Conservation (phyloP, 1,140 invertebrate species). For the Vanessa tameamea region DNA sequence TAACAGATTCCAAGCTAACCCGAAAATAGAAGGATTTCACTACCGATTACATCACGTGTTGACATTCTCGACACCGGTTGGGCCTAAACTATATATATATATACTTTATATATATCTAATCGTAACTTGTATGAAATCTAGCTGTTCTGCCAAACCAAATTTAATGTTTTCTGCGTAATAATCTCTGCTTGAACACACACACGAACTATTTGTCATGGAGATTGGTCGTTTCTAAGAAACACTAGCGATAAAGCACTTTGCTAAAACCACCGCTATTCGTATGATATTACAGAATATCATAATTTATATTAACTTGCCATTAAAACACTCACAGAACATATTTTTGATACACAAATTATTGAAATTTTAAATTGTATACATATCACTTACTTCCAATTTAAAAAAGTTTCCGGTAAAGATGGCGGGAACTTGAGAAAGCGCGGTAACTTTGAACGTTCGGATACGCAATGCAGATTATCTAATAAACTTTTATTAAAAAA, state of each 20-base stretch:
- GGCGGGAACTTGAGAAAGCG: slow-evolving; percentile 46
- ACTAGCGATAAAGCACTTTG: slow-evolving; percentile 20
- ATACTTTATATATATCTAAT: slow-evolving; percentile 42
- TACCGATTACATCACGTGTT: slow-evolving; percentile 66
- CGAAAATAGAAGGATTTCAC: slow-evolving; percentile 69
- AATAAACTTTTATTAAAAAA: background rate
- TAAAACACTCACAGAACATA: slow-evolving; percentile 50
- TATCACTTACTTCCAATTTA: slow-evolving; percentile 64
- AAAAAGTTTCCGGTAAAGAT: slow-evolving; percentile 47
- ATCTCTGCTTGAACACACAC: slow-evolving; percentile 44
- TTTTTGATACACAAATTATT: slow-evolving; percentile 36
- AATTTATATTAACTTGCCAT: slow-evolving; percentile 21
- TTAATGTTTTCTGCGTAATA: slow-evolving; percentile 64
- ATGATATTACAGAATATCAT: background rate
- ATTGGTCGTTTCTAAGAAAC: slow-evolving; percentile 34
- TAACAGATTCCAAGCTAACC: slow-evolving; percentile 60
- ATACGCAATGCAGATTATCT: slow-evolving; percentile 21
- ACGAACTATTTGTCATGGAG: slow-evolving; percentile 50
- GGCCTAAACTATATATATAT: slow-evolving; percentile 68
- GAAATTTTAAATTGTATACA: slow-evolving; percentile 44
- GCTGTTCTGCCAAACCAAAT: slow-evolving; percentile 62
- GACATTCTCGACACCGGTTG: slow-evolving; percentile 58
- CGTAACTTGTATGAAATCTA: slow-evolving; percentile 55
- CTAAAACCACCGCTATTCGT: slow-evolving; percentile 18
- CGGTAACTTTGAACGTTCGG: slow-evolving; percentile 24